A percentile compares a stretch with the other conserved stretches of the same genome.
Evolutionary conservation across 2,797 vertebrate genomes (phyloP).

Genomic region (Lerista edwardsae): DNA sequence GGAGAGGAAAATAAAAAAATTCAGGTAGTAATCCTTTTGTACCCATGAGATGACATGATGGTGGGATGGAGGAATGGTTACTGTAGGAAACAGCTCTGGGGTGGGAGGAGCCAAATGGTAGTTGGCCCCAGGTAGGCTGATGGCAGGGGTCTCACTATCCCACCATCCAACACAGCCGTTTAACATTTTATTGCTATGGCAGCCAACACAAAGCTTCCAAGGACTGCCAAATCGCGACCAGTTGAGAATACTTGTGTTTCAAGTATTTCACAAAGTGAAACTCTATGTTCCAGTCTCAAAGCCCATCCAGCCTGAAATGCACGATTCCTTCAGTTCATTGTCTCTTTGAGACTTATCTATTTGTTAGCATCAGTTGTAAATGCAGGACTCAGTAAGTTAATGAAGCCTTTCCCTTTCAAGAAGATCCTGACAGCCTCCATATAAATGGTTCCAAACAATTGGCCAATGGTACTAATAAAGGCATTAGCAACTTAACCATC

Average conservation of each 20-base stretch:
- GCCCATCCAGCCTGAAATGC: accelerated
- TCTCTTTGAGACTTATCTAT: conserved; percentile 40
- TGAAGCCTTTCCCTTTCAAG: conserved; percentile 34
- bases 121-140: no score
- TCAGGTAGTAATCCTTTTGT: no score
- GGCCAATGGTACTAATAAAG: conserved; percentile 32
- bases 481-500: conserved; percentile 47
- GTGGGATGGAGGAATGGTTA: no score
- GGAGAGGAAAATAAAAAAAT: no score
- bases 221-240: background rate
- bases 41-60: no score
- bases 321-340: conserved; percentile 24
- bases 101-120: no score
- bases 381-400: conserved; percentile 44
- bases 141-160: no score
- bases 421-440: conserved; percentile 37
- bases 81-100: no score
- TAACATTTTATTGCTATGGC: background rate
- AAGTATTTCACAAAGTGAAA: background rate
- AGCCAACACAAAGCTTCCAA: background rate
- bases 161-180: background rate
- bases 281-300: background rate
- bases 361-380: conserved; percentile 51
- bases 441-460: conserved; percentile 50
- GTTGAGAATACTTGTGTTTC: background rate